Evolutionary conservation across 2,888 invertebrate species (phyloP).

Genomic region (Xylophagus ater): DNA sequence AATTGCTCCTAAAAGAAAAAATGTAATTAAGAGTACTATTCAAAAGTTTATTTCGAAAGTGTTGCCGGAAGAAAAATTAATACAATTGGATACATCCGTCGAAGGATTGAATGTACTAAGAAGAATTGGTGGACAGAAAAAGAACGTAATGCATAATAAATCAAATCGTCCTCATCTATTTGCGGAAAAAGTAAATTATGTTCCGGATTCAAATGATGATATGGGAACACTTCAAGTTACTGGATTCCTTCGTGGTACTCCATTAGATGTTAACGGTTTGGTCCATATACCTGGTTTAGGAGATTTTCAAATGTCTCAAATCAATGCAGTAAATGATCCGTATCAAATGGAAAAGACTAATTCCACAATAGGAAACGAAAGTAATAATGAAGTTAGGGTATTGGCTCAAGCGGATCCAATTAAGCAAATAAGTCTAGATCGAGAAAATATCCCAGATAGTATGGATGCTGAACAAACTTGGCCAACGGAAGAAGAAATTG

Average conservation of each 20-base stretch:
- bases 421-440: constrained; percentile 61
- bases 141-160: constrained; percentile 58
- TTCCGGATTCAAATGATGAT: constrained; percentile 33
- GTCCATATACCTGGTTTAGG: constrained; percentile 88
- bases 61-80: constrained; percentile 72
- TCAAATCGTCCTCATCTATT: constrained; percentile 74
- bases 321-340: constrained; percentile 61
- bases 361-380: constrained; percentile 24
- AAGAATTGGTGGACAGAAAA: constrained; percentile 73
- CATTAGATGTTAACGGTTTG: constrained; percentile 76
- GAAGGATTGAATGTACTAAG: constrained; percentile 65
- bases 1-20: constrained; percentile 60
- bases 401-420: constrained; percentile 49
- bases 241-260: constrained; percentile 76
- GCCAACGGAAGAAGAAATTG: constrained; percentile 87
- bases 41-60: constrained; percentile 51
- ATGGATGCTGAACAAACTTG: constrained; percentile 96
- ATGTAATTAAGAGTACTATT: constrained; percentile 36
- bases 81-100: constrained; percentile 59
- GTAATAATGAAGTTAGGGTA: constrained; percentile 32
- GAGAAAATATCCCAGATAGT: constrained; percentile 74
- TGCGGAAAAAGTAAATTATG: constrained; percentile 66
- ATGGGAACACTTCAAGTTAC: constrained; percentile 65
- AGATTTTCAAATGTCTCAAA: constrained; percentile 81
- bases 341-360: constrained; percentile 48